These are phyloP conservation scores for Mesocentrotus franciscanus DNA, from an alignment of 53 echinoderm and acorn worm species.

Conservation along the genomic window DNA sequence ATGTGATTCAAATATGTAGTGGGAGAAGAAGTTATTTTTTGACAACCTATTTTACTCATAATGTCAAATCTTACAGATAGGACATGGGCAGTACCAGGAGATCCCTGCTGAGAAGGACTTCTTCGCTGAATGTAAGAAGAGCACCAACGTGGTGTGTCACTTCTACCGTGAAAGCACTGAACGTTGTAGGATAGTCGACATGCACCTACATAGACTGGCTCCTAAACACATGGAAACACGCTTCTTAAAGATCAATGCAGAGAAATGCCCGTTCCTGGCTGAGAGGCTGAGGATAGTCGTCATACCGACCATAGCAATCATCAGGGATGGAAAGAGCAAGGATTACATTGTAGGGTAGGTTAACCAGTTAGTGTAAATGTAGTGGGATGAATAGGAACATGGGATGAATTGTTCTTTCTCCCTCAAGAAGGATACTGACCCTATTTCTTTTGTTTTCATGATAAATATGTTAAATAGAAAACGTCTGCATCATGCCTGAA, in stretches of 20 bases:
- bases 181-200: conserved; percentile 94
- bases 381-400: too few relatives aligned
- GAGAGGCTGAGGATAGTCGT: conserved; percentile 83
- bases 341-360: conserved; percentile 96
- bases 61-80: conserved; percentile 6
- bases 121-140: conserved; percentile 97
- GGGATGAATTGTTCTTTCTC: too few relatives aligned
- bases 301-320: conserved; percentile 92
- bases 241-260: conserved; percentile 95
- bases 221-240: conserved; percentile 94
- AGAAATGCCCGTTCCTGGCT: conserved; percentile 93
- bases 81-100: conserved; percentile 93
- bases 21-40: too few relatives aligned
- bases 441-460: too few relatives aligned
- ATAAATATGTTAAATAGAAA: too few relatives aligned
- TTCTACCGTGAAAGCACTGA: conserved; percentile 94
- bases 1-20: too few relatives aligned
- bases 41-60: background rate
- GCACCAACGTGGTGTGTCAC: conserved; percentile 89
- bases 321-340: conserved; percentile 89
- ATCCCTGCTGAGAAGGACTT: conserved; percentile 95
- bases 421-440: too few relatives aligned
- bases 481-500: too few relatives aligned
- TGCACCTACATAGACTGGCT: conserved; percentile 81
- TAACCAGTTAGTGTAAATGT: background rate